Evolutionary conservation across 2,113 vertebrate genomes (phyloP), one percentile per base, ranked within the genome.

Genomic region (Anhinga anhinga): DNA sequence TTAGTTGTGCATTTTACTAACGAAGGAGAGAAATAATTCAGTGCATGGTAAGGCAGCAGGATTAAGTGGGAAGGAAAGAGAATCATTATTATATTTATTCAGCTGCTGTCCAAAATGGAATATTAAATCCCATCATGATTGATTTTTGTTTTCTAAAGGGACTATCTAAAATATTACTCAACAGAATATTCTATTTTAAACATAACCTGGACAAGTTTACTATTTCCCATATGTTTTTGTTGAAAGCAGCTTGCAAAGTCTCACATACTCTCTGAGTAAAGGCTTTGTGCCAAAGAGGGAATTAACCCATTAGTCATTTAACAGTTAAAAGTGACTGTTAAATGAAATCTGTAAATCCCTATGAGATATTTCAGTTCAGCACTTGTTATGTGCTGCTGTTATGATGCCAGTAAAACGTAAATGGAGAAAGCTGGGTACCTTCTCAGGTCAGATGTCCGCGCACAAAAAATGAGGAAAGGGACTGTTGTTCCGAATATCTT

Each of bases 271-370:
- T 49, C 22, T 15, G 71, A 91, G 22, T 71, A 74, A 83, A 82
- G 62, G 74, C 84, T 91, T 92, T 77, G 49, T 95, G 93, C 92
- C 93, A 93, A 59, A 70, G 61, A 26, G 7, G 44, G 67, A 91
- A 90, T 96, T 97, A 96, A 94, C 59, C 82, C 66, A 77, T 91
- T 91, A 88, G 87, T 82, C 81, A 96, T 91, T 85, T 92, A 96
- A 92, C 81, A 83, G 76, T 91, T 94, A 93, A 96, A 92, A 91
- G 61, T n/a, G 5, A 23, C 56, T 85, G 42, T 78, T 86, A 72
- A 86, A 86, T 62, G 56, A 55, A 80, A 73, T 73, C 42, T 84
- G 27, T 70, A 88, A 93, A 91, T 91, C 69, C 22, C 53, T 49
- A 1, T 22, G 69, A 82, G 82, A 19, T 42, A 30, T 45, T 93